These are phyloP conservation scores for Drosophila auraria DNA, from an alignment of 1,140 invertebrate genomes.

Conservation along the genomic window DNA sequence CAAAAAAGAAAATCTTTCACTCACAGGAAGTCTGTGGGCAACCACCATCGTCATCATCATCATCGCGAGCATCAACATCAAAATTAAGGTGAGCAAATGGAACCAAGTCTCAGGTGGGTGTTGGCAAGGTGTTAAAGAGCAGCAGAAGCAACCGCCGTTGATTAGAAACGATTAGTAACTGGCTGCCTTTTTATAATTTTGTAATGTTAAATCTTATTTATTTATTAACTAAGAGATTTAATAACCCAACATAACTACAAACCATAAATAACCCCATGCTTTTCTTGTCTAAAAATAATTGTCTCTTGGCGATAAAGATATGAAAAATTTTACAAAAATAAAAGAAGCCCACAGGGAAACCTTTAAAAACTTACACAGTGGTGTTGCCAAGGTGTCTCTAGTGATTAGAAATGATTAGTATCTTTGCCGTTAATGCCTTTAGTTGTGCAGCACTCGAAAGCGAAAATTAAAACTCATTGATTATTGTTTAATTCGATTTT, in stretches of 20 bases:
- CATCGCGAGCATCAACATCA: slow-evolving; percentile 12
- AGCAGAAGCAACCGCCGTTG: slow-evolving; percentile 8
- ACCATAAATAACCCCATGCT: neutral
- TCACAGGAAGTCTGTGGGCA: slow-evolving; percentile 75
- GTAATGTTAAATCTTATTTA: too few species aligned
- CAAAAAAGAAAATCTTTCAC: slow-evolving; percentile 71
- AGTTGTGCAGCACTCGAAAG: slow-evolving; percentile 25
- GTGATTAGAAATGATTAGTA: slow-evolving; percentile 25
- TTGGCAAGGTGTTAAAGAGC: slow-evolving; percentile 41
- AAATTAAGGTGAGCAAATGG: slow-evolving; percentile 44
- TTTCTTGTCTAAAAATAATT: neutral
- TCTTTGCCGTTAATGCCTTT: neutral
- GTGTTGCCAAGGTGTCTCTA: slow-evolving; percentile 16
- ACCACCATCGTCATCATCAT: slow-evolving; percentile 16
- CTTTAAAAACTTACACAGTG: neutral
- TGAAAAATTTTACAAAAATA: neutral
- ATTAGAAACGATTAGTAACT: slow-evolving; percentile 19
- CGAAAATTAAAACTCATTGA: slow-evolving; percentile 42
- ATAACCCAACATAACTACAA: neutral
- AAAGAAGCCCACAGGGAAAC: neutral
- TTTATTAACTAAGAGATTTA: too few species aligned
- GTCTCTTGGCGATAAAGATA: neutral
- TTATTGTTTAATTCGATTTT: slow-evolving; percentile 52
- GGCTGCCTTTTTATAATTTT: neutral
- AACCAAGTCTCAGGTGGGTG: slow-evolving; percentile 59